Conservation (phyloP, 2,797 vertebrate genomes). For the Ceryle rudis region DNA sequence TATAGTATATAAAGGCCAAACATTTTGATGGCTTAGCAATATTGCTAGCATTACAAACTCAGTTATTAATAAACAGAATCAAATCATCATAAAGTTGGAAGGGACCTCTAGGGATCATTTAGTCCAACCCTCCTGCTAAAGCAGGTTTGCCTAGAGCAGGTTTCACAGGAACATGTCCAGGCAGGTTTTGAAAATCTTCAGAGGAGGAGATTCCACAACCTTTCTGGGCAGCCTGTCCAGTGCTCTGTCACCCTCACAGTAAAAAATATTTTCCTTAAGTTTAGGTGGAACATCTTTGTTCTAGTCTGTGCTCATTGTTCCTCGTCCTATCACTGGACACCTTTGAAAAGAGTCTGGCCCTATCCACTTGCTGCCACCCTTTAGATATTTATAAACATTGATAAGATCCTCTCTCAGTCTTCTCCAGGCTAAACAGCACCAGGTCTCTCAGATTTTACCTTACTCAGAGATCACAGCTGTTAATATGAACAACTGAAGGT, state of each 20-base stretch:
- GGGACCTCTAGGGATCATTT: no score
- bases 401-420: no score
- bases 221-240: background rate
- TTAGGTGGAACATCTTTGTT: no score
- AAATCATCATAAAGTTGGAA: no score
- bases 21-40: background rate
- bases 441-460: background rate
- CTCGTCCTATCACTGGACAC: no score
- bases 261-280: background rate
- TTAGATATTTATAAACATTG: no score
- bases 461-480: background rate
- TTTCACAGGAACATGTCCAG: background rate
- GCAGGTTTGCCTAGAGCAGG: background rate
- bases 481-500: background rate
- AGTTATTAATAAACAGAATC: background rate
- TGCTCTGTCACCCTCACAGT: background rate
- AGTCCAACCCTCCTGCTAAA: no score
- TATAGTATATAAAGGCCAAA: background rate
- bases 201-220: no score
- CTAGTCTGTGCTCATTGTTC: no score
- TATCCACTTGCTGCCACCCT: no score
- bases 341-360: no score
- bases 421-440: no score
- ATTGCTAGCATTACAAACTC: background rate
- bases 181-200: background rate